phyloP scores from a whole-genome alignment of 2,888 invertebrate species.

The Netelia virgata region DNA sequence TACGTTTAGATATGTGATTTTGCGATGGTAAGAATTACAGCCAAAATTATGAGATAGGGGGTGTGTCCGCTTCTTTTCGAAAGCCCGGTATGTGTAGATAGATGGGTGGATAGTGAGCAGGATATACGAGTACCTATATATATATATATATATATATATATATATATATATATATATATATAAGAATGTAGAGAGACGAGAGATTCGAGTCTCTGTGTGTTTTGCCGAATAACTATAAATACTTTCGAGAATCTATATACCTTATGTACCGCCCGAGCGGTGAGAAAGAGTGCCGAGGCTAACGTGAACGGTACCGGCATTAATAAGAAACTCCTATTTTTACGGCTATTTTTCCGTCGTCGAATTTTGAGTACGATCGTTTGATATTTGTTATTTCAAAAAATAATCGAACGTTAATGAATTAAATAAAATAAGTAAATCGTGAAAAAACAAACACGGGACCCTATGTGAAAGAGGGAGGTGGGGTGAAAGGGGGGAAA shows the following conservation, averaged over 20 bases:
- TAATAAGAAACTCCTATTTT: background rate
- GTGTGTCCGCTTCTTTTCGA: too few relatives aligned
- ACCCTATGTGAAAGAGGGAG: conserved; percentile 9
- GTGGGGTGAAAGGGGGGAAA: background rate
- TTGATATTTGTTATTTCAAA: background rate
- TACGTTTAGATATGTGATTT: too few relatives aligned
- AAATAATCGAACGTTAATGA: background rate
- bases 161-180: conserved; percentile 20
- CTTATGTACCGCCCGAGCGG: conserved; percentile 57
- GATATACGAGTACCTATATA: background rate
- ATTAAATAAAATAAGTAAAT: conserved; percentile 1
- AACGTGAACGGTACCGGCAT: background rate
- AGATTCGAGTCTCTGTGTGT: conserved; percentile 53
- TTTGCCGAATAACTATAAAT: conserved; percentile 74
- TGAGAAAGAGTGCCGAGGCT: background rate
- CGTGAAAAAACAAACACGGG: conserved; percentile 9
- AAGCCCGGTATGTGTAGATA: too few relatives aligned
- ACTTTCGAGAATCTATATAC: conserved; percentile 71
- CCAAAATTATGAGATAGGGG: too few relatives aligned
- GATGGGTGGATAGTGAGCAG: conserved; percentile 3
- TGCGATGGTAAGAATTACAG: too few relatives aligned
- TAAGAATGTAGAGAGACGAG: conserved; percentile 11
- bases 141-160: conserved; percentile 15
- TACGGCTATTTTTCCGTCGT: background rate
- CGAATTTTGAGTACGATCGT: background rate